These are phyloP conservation scores for Grapholita molesta DNA, from an alignment of 1,140 invertebrate species.

Conservation along the genomic window DNA sequence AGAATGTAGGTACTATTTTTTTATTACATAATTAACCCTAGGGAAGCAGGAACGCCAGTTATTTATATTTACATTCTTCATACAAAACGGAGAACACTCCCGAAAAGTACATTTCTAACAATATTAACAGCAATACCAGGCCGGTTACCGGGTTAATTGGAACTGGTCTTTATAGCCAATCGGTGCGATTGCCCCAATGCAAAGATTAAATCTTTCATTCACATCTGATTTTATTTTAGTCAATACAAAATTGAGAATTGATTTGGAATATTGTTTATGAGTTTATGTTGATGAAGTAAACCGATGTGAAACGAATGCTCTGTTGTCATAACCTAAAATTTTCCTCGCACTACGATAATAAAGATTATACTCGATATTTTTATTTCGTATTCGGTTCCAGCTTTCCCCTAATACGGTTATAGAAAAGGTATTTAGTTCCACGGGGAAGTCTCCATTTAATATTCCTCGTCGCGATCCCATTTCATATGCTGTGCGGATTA, in stretches of 20 bases:
- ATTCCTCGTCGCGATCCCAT: slow-evolving; percentile 4
- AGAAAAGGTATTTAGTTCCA: slow-evolving; percentile 4
- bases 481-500: slow-evolving; percentile 12
- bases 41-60: too few species aligned
- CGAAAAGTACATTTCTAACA: neutral
- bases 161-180: slow-evolving; percentile 18
- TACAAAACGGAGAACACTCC: too few species aligned
- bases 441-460: neutral
- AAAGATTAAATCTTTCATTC: slow-evolving; percentile 15
- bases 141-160: slow-evolving; percentile 13
- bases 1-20: too few species aligned
- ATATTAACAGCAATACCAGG: neutral
- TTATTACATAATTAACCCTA: too few species aligned
- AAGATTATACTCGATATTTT: neutral
- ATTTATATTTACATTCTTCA: too few species aligned
- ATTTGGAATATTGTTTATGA: neutral
- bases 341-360: neutral
- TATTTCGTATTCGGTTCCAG: neutral
- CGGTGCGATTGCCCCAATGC: neutral
- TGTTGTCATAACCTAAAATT: too few species aligned
- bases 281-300: neutral
- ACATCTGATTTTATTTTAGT: neutral
- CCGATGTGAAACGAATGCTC: too few species aligned
- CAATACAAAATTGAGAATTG: neutral
- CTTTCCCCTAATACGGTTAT: neutral